Conservation (phyloP, 37 sponge, comb jelly and placozoan genomes). For the Theonella swinhoei region DNA sequence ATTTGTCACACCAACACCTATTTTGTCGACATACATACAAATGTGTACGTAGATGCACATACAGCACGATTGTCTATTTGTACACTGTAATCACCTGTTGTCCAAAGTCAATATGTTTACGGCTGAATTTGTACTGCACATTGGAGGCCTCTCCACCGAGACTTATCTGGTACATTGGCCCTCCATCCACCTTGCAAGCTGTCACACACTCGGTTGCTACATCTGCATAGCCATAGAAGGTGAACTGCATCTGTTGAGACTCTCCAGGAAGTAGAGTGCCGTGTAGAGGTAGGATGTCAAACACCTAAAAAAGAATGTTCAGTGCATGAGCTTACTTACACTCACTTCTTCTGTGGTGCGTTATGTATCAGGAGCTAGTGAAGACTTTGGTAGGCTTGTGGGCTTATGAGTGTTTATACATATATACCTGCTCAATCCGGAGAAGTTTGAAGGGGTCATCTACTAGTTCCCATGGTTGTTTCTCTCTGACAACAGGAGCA, state of each 20-base stretch:
- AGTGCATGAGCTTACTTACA: too few relatives aligned
- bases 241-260: constrained; percentile 83
- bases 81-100: constrained; percentile 48
- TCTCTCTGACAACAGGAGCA: background rate
- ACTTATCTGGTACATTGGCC: constrained; percentile 82
- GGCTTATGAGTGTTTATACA: too few relatives aligned
- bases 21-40: background rate
- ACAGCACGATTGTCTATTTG: background rate
- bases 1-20: background rate
- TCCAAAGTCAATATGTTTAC: constrained; percentile 70
- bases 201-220: constrained; percentile 67
- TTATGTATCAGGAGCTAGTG: too few relatives aligned
- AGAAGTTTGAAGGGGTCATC: constrained; percentile 60
- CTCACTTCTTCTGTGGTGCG: too few relatives aligned
- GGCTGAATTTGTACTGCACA: constrained; percentile 82
- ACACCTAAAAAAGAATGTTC: constrained; percentile 73
- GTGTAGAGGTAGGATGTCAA: constrained; percentile 97
- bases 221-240: constrained; percentile 89
- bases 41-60: background rate
- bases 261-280: constrained; percentile 81
- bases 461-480: constrained; percentile 35
- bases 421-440: constrained; percentile 69
- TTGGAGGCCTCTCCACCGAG: constrained; percentile 89
- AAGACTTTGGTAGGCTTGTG: too few relatives aligned
- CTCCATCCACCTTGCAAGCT: constrained; percentile 90